Percentiles rank a stretch among this genome's conserved stretches.
Conservation (phyloP, 2,113 vertebrate genomes). For the Lagopus muta region DNA sequence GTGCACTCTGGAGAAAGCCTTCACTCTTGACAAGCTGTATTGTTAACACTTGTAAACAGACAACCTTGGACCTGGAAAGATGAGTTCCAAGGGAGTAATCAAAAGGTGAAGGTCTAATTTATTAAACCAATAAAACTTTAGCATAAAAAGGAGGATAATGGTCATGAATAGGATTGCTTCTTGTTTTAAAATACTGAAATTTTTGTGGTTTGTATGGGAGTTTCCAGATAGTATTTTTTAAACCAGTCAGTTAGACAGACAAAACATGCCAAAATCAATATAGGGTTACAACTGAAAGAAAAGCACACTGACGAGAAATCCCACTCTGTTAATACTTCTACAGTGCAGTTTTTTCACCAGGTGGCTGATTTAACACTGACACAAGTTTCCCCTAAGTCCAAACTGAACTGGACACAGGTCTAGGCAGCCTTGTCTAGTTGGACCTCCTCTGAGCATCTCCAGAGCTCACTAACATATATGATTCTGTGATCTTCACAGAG, state of each 20-base stretch:
- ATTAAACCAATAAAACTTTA: not conserved
- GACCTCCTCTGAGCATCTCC: not conserved
- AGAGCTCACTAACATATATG: not conserved
- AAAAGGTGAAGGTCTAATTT: not conserved
- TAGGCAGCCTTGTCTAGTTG: not conserved
- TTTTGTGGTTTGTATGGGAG: not conserved
- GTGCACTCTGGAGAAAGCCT: not conserved
- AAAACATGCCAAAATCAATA: not conserved
- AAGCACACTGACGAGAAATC: not conserved
- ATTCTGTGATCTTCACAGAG: not conserved
- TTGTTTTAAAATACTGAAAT: not conserved
- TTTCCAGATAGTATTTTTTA: conserved; percentile 7
- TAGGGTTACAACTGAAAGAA: not conserved
- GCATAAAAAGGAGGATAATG: not conserved
- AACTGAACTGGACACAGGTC: not conserved
- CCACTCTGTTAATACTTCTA: not conserved
- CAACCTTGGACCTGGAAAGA: not conserved
- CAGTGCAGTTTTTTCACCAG: not conserved
- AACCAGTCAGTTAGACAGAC: not conserved
- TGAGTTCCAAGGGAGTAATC: not conserved
- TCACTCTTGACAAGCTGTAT: not conserved
- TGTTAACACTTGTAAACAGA: not conserved
- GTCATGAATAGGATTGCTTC: not conserved
- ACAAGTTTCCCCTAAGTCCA: not conserved
- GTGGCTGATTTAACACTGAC: not conserved